These are phyloP conservation scores for Hoplias malabaricus DNA, from an alignment of 2,113 vertebrate genomes.

Conservation along the genomic window DNA sequence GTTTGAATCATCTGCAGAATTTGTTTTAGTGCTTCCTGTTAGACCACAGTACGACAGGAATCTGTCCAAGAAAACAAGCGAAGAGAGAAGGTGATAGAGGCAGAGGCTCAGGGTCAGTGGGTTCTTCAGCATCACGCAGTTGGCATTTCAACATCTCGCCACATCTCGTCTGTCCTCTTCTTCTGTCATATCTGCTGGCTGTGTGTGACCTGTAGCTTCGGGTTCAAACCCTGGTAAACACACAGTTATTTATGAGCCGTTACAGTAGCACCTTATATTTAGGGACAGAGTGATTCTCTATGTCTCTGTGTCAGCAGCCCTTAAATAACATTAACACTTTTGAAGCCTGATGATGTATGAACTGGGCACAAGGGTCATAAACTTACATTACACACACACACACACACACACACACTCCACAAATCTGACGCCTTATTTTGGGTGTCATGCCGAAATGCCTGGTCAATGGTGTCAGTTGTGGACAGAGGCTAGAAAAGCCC, in stretches of 20 bases:
- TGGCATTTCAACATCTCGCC: slow-evolving; percentile 15
- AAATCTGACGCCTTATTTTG: slow-evolving; percentile 23
- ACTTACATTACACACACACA: slow-evolving; percentile 12
- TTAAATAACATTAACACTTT: slow-evolving; percentile 37
- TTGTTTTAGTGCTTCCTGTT: slow-evolving; percentile 27
- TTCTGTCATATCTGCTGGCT: background rate
- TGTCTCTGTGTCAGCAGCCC: slow-evolving; percentile 40
- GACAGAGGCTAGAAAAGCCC: background rate
- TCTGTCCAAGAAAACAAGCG: background rate
- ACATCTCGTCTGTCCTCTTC: slow-evolving; percentile 2
- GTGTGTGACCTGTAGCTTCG: background rate
- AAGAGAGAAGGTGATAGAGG: background rate
- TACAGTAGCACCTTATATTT: slow-evolving; percentile 41
- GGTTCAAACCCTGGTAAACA: slow-evolving; percentile 38
- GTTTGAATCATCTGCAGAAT: slow-evolving; percentile 7
- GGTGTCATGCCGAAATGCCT: slow-evolving; percentile 15
- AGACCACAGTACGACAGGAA: background rate
- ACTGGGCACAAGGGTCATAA: slow-evolving; percentile 6
- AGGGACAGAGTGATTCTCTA: slow-evolving; percentile 28
- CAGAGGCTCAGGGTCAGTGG: background rate
- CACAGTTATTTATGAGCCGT: slow-evolving; percentile 37
- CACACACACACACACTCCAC: background rate
- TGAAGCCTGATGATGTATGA: slow-evolving; percentile 28
- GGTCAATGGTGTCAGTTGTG: slow-evolving; percentile 10
- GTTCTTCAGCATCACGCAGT: slow-evolving; percentile 20